Percentiles rank a stretch among this genome's conserved stretches.
phyloP scores from a whole-genome alignment of 2,797 vertebrate genomes.

The Enteromius thamalakanensis region DNA sequence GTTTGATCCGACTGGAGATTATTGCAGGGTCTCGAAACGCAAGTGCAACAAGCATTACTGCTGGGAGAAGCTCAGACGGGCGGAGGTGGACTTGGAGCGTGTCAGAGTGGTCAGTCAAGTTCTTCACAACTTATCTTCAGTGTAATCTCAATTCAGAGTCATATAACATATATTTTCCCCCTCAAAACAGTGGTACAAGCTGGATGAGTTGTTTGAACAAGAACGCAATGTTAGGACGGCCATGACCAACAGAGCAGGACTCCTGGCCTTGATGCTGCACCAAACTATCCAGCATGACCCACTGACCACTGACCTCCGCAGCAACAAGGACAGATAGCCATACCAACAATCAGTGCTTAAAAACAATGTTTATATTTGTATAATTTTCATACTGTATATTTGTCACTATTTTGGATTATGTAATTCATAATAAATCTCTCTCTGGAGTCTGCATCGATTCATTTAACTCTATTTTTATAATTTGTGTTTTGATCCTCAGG shows the following conservation, averaged over 20 bases:
- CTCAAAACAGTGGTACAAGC: slow-evolving; percentile 89
- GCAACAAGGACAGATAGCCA: slow-evolving; percentile 84
- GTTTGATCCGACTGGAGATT: slow-evolving; percentile 91
- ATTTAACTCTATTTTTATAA: background rate
- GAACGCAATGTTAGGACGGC: slow-evolving; percentile 93
- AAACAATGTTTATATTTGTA: slow-evolving; percentile 33
- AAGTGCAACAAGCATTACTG: slow-evolving; percentile 95
- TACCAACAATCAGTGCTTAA: background rate
- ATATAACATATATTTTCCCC: background rate
- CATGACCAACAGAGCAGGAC: slow-evolving; percentile 94
- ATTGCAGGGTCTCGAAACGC: slow-evolving; percentile 91
- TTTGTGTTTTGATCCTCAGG: background rate
- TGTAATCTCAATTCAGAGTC: background rate
- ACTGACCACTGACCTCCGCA: slow-evolving; percentile 88
- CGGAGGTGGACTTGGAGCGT: slow-evolving; percentile 93
- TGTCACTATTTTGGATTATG: slow-evolving; percentile 27
- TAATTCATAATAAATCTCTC: slow-evolving; percentile 29
- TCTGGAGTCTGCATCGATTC: background rate
- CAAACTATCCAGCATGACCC: slow-evolving; percentile 96
- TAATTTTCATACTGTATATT: slow-evolving; percentile 42
- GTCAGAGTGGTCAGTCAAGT: slow-evolving; percentile 87
- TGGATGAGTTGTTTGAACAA: slow-evolving; percentile 95
- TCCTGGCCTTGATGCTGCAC: slow-evolving; percentile 93
- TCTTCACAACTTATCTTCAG: background rate
- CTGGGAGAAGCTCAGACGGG: slow-evolving; percentile 94